These are phyloP conservation scores for Heliconius himera DNA, from an alignment of 1,140 invertebrate genomes.

Conservation along the genomic window DNA sequence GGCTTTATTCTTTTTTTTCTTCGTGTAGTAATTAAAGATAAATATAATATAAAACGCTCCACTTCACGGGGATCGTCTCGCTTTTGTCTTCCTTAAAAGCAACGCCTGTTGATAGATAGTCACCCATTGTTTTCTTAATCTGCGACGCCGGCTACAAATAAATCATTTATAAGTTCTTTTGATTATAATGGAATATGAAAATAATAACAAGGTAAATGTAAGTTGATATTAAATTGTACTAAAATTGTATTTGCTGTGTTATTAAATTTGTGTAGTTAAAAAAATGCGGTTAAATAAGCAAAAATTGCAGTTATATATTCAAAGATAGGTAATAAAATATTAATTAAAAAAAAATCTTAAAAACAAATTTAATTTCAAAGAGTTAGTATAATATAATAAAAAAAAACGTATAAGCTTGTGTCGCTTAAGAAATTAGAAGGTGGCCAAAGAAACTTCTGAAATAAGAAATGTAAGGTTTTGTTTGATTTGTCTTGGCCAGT, in stretches of 20 bases:
- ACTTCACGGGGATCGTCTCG: conserved; percentile 65
- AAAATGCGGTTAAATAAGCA: no score
- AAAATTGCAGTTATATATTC: no score
- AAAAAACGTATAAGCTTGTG: no score
- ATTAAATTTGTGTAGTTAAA: neutral
- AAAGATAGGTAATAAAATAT: no score
- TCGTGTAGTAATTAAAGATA: conserved; percentile 81
- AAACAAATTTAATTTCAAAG: no score
- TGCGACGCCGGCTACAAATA: conserved; percentile 67
- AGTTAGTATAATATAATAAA: no score
- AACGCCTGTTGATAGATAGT: conserved; percentile 76
- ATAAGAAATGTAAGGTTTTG: no score
- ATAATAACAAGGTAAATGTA: conserved; percentile 15
- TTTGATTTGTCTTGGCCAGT: no score
- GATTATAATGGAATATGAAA: conserved; percentile 33
- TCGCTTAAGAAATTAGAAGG: no score
- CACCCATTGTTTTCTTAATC: conserved; percentile 77
- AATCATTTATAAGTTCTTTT: conserved; percentile 74
- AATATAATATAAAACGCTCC: conserved; percentile 80
- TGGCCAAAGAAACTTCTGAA: no score
- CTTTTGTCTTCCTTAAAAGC: conserved; percentile 76
- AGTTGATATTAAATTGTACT: neutral
- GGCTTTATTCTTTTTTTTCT: conserved; percentile 56
- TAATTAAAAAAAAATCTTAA: no score
- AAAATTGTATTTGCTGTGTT: neutral